Base-by-base conservation (phyloP, 2,888 invertebrate genomes). In the Liodrosophila aerea region DNA sequence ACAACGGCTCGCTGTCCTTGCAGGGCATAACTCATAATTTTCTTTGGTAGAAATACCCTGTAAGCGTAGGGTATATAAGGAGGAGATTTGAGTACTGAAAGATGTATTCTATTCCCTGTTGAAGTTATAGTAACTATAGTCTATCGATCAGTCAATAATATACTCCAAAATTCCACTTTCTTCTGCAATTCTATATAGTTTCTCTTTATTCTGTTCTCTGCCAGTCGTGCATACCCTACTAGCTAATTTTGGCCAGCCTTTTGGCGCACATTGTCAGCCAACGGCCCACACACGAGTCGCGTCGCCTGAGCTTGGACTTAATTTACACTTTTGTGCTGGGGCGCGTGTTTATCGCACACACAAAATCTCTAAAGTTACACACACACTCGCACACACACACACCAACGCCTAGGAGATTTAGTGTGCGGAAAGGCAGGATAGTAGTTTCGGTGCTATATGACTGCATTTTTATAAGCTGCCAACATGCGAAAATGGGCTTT, bases 401-500 rank as follows among this genome's bases (percentile, higher is more conserved):
- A 56, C 37, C 46, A 47, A 37, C 52, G 39, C 12, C 44, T 15
- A 27, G 18, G 31, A 50, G 47, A 18, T 16, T 31, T 41, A n/a
- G 46, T 12, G 31, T 31, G 45, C 50, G 13, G n/a, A 33, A 12
- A 4, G 37, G 27, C 16, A 12, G 3, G 22, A 7, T 18, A 11
- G 3, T 22, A 7, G 46, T 33, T n/a, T 43, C 47, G 66, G 67
- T 68, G 81, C 74, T 71, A 71, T 76, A 67, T 76, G 76, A 62
- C 63, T 82, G 78, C 68, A 78, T 73, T 80, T 83, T 88, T 87
- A 87, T 86, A 88, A 86, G 87, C 76, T 84, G 84, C 78, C 82
- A 88, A 87, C 87, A 88, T 87, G 88, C 88, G 78, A 87, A 86
- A 88, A 86, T 87, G 78, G 83, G 68, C 86, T 82, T 81, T 85